Base-by-base conservation (phyloP, 2,888 invertebrate species). In the Trissolcus brochymenae region DNA sequence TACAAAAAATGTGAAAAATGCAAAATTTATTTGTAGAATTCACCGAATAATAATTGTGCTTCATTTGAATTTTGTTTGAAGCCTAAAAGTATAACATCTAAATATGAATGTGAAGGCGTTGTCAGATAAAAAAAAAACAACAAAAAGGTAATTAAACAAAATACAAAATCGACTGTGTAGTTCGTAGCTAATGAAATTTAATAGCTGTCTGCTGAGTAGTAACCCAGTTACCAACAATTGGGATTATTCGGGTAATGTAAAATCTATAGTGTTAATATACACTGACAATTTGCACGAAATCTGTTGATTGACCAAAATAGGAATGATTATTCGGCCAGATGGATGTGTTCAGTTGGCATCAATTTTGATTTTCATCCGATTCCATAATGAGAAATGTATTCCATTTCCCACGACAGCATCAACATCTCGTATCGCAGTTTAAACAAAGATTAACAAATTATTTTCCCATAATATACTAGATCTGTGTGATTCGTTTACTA, bases 181-280 rank as follows among this genome's bases (percentile, higher is more conserved):
- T 53, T 62, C 50, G 50, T 51, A 51, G 50, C 17, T 62, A 56
- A 62, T 70, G 62, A 61, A 70, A 62, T 70, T 70, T 62, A 70
- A 62, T 70, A 70, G 41, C 55, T 49, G 56, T 56, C 41, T 14
- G 50, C 29, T 16, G 40, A 29, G 50, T 35, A 19, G 61, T 50
- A 61, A 61, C 68, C n/a, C 6, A 29, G 70, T 54, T 62, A 55
- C 55, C 13, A 29, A 70, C 61, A 56, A 70, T 51, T 50, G n/a
- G 14, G 21, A 53, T 67, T 68, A 68, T 70, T 70, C 61, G 25
- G 50, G 56, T 56, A 62, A 62, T 16, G 61, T 40, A 56, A 62
- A 62, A 57, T 56, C 56, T 41, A 29, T 25, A 40, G 49, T 49
- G 29, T 55, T 59, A 61, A 61, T 7, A 29, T 61, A 54, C 49